Base-by-base conservation (phyloP, 2,888 invertebrate genomes). In the Acrocyrtus sp. region DNA sequence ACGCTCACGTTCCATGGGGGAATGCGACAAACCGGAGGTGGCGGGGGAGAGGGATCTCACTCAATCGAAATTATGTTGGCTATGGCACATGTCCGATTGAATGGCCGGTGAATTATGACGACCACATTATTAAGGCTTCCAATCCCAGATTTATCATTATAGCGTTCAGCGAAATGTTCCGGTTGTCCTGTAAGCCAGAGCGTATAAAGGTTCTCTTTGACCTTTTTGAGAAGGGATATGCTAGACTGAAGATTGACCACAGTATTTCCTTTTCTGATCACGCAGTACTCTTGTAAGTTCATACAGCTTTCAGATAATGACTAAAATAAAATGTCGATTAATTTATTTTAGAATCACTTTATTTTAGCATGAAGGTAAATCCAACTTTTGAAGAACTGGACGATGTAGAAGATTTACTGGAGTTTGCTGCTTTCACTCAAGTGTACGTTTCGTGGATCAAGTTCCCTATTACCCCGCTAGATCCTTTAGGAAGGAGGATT, bases 381-480 rank as follows among this genome's bases (percentile, higher is more conserved):
- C 17, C 34, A 34, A 6, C 43, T 12, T 41, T 15, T 34, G 15
- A 15, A 8, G 60, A 60, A 1, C 17, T 27, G 26, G 45, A 27
- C 8, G 26, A 60, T n/a, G 4, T 60, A 12, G 47, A 60, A 27
- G 22, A 45, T 15, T 17, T 47, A 3, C 5, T 60, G 2, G 47
- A 45, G 8, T 26, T 60, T 1, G n/a, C 47, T 10, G 45, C 60
- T 2, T 27, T 47, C 5, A 60, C 27, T 19, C 60, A 60, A 60
- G 47, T 47, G 1, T 60, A 60, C 24, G 60, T 60, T 2, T 47
- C 47, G 19, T 60, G 60, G 60, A 47, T 21, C 47, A 24, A 24
- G 22, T 60, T 47, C 19, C 60, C 60, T 10, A 47, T 60, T 10
- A 15, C 8, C 15, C 19, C 27, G 5, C 17, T 60, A 17, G 60